phyloP scores from a whole-genome alignment of 2,888 invertebrate species.

The Nezara viridula region DNA sequence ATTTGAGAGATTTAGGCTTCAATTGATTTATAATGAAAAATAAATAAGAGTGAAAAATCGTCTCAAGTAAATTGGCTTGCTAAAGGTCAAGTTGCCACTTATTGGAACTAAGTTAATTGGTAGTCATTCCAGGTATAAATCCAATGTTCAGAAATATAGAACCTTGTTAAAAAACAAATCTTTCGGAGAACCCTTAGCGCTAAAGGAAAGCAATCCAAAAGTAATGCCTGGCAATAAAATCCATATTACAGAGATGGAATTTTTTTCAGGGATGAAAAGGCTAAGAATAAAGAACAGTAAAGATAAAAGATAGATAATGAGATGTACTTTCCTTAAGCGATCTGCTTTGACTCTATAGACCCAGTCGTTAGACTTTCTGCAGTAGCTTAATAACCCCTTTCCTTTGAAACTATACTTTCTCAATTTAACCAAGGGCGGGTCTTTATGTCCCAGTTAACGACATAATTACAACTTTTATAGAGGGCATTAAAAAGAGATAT shows the following conservation, averaged over 20 bases:
- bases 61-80: no score
- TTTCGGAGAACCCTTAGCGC: background rate
- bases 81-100: no score
- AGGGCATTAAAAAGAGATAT: conserved; percentile 15
- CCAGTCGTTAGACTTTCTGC: background rate
- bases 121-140: no score
- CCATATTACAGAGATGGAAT: background rate
- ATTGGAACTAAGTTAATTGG: no score
- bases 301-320: background rate
- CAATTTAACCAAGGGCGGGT: background rate
- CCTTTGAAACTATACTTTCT: conserved; percentile 8
- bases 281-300: background rate
- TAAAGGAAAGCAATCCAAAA: background rate
- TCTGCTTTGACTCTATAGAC: background rate
- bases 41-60: no score
- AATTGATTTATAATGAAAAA: no score
- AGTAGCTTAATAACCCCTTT: background rate
- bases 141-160: no score
- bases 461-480: conserved; percentile 30
- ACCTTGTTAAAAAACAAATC: background rate
- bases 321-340: background rate
- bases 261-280: background rate
- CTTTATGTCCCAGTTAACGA: background rate
- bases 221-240: background rate
- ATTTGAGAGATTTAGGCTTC: no score